Base-by-base conservation (phyloP, 2,888 invertebrate species). In the Leptinotarsa haldemani region DNA sequence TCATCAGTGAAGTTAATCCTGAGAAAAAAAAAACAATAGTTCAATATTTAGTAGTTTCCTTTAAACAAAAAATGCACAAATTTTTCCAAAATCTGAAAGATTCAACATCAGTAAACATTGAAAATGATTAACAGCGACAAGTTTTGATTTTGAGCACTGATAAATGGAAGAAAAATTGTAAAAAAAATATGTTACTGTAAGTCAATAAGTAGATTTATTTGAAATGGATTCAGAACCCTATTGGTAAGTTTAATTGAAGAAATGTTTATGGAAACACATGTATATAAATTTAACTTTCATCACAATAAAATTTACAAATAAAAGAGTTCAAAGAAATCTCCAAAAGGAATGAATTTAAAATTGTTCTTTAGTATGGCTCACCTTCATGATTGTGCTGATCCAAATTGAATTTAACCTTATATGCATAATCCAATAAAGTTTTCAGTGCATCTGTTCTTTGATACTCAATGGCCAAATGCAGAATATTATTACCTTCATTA, bases 1-100 rank as follows among this genome's bases (percentile, higher is more conserved):
- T 47, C 88, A 90, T 90, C 0, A 90, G 81, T 0, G 90, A 88
- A 0, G 89, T 90, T 75, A 89, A 87, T 0, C 90, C 90, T 90
- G 64, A 25, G 56, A 40, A 46, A 46, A 53, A 52, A 46, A 53
- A 52, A 40, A 7, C 15, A 48, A 65, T 20, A 9, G n/a, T 48
- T 48, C 1, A 22, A 18, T 13, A 22, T 65, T 5, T 16, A 15
- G 48, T 2, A 16, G 5, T 48, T 48, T 22, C 0, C 9, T 64
- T 13, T 0, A 64, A 30, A 25, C 64, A 40, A 47, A 65, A 47
- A 65, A 40, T 30, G 1, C 30, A 7, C 7, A 30, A 30, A 7
- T 30, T 30, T 30, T 30, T 1, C 7, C 5, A 30, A 7, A 30
- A 25, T 25, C 25, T 25, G 25, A 25, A 25, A 25, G 25, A 25